These are phyloP conservation scores for Callosobruchus maculatus DNA, from an alignment of 2,888 invertebrate species.

Conservation along the genomic window DNA sequence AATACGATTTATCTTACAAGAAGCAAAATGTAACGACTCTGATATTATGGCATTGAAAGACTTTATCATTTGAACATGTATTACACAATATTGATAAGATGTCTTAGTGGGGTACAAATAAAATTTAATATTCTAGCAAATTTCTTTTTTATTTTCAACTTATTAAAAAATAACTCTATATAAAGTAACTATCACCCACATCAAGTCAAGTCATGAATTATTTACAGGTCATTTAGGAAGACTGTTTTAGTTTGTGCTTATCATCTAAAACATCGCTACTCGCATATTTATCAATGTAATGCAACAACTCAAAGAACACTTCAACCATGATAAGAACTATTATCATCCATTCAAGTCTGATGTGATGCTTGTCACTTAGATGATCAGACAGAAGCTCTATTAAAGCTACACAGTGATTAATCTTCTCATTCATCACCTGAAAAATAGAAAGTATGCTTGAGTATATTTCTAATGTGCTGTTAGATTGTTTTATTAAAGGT, in stretches of 20 bases:
- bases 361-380: conserved; percentile 89
- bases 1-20: too few species aligned
- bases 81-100: too few species aligned
- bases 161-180: background rate
- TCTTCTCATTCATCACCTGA: conserved; percentile 91
- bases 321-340: conserved; percentile 93
- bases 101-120: too few species aligned
- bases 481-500: too few species aligned
- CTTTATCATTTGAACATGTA: too few species aligned
- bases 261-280: background rate
- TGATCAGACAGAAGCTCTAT: conserved; percentile 85
- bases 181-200: background rate
- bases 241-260: background rate
- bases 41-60: too few species aligned
- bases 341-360: conserved; percentile 95
- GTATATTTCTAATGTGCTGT: background rate
- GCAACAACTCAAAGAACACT: conserved; percentile 81
- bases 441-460: conserved; percentile 27
- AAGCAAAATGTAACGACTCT: too few species aligned
- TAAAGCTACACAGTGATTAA: conserved; percentile 90
- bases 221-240: background rate
- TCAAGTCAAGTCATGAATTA: background rate
- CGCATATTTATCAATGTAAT: conserved; percentile 65
- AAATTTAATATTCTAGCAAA: background rate
- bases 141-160: background rate